Base-by-base conservation (phyloP, 2,113 vertebrate genomes). In the Thermophis baileyi region DNA sequence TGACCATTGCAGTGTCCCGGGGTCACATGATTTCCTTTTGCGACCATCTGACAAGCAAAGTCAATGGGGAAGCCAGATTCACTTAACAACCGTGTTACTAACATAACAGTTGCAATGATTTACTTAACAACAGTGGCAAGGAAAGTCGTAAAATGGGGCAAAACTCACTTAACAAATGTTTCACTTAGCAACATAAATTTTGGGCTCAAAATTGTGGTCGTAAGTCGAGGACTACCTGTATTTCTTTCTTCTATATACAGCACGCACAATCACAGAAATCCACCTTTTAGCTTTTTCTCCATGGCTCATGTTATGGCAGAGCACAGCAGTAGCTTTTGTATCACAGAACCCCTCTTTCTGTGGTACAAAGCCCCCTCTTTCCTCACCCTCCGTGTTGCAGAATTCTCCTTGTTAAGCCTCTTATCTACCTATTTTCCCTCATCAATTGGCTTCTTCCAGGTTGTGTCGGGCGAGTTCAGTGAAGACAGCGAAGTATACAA, bases 401-500 rank as follows among this genome's bases (percentile, higher is more conserved):
- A 81, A 22, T 40, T 25, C 25, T 25, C 18, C 86, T 22, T 20
- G 85, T 86, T 30, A 27, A 49, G 46, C 46, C 40, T 63, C 51
- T 22, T 85, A 35, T 6, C 40, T 14, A 20, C 3, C 51, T 18
- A n/a, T 27, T 55, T 22, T 5, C 9, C 85, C 30, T 5, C 40
- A 4, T 54, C 2, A 50, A 1, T 55, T 91, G 7, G 30, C 49
- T 69, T 22, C 85, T 95, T 49, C 30, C 95, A 99, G 99, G 99
- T 99, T 96, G 98, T 99, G 92, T 99, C 99, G 0, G 99, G 99
- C 5, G 99, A 99, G 97, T 99, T 99, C 98, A 99, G 99, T 50
- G 99, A 99, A 96, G 99, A 99, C 98, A 99, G 99, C 55, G 99
- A 99, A 96, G 98, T 99, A n/a, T 99, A 99, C 97, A 99, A 99